Percentiles rank a stretch among this genome's conserved stretches.
Evolutionary conservation across 2,797 vertebrate species (phyloP).

Genomic region (Galaxias olidus): DNA sequence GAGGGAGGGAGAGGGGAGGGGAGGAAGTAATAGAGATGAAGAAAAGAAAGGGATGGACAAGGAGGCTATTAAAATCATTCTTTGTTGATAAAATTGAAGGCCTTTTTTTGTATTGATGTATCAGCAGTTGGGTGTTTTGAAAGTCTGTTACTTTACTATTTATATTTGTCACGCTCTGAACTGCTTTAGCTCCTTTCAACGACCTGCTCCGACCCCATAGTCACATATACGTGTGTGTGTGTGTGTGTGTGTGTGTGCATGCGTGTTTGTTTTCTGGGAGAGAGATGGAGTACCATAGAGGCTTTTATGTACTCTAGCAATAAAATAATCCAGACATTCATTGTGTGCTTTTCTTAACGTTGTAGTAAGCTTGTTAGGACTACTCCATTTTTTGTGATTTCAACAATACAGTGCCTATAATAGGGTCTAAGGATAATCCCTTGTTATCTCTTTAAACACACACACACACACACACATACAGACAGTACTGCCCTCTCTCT

Average conservation of each 20-base stretch:
- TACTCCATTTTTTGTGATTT: constrained; percentile 61
- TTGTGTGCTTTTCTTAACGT: constrained; percentile 6
- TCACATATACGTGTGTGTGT: constrained; percentile 1
- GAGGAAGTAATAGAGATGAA: too few species aligned
- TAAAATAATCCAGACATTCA: neutral
- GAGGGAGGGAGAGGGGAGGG: too few species aligned
- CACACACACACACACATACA: constrained; percentile 23
- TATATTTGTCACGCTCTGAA: too few species aligned
- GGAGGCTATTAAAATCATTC: too few species aligned
- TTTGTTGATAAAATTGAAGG: too few species aligned
- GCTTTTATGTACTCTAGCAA: neutral
- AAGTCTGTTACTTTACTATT: too few species aligned
- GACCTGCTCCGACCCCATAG: too few species aligned
- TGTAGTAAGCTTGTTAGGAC: constrained; percentile 45
- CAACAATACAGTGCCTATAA: constrained; percentile 51
- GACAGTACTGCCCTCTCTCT: constrained; percentile 5
- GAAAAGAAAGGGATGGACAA: too few species aligned
- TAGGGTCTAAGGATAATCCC: constrained; percentile 58
- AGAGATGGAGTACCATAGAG: neutral
- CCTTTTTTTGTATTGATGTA: too few species aligned
- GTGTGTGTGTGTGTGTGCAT: constrained; percentile 1
- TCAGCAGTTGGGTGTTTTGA: too few species aligned
- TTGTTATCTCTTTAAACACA: constrained; percentile 59
- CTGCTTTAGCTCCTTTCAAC: too few species aligned
- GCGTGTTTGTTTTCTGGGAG: too few species aligned